Percentiles rank a stretch among this genome's conserved stretches.
Evolutionary conservation across 1,140 invertebrate species (phyloP).

Genomic region (Cheumatopsyche charites): DNA sequence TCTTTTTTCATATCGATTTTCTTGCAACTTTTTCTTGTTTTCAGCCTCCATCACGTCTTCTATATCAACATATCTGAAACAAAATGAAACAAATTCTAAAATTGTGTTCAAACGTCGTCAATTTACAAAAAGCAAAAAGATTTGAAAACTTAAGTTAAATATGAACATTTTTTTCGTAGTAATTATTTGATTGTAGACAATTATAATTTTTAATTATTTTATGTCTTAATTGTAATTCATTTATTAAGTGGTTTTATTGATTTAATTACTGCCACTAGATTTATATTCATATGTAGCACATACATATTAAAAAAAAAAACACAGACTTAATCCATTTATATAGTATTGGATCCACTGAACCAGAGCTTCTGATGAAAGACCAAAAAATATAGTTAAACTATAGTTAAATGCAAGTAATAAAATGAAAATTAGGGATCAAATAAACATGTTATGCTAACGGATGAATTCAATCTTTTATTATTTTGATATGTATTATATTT

Average conservation of each 20-base stretch:
- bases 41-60: too few species aligned
- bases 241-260: background rate
- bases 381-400: too few species aligned
- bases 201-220: slow-evolving; percentile 5
- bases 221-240: background rate
- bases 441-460: background rate
- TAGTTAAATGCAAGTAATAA: slow-evolving; percentile 11
- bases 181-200: background rate
- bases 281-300: slow-evolving; percentile 6
- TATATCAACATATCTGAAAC: too few species aligned
- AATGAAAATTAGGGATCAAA: slow-evolving; percentile 6
- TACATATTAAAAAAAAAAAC: too few species aligned
- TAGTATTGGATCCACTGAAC: too few species aligned
- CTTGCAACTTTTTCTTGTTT: too few species aligned
- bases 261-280: slow-evolving; percentile 17
- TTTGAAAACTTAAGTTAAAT: background rate
- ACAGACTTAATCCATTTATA: too few species aligned
- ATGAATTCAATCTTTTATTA: slow-evolving; percentile 12
- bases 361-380: slow-evolving; percentile 17
- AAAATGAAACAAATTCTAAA: slow-evolving; percentile 23
- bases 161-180: slow-evolving; percentile 10
- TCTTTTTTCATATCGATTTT: too few species aligned
- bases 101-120: slow-evolving; percentile 11
- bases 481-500: slow-evolving; percentile 9
- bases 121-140: slow-evolving; percentile 1